Conservation (phyloP, 2,888 invertebrate species). For the Maniola hyperantus region DNA sequence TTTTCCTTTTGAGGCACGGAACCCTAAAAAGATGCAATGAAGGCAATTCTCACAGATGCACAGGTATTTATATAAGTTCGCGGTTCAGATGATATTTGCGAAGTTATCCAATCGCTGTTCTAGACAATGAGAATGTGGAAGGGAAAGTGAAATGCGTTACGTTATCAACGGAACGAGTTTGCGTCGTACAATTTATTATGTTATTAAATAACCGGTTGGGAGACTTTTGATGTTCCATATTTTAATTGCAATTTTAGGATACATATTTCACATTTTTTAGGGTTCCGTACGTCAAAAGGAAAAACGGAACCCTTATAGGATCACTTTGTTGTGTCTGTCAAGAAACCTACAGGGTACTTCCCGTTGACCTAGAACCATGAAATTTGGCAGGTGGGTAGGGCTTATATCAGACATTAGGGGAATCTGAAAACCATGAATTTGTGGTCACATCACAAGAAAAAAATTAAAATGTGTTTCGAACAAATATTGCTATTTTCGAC, state of each 20-base stretch:
- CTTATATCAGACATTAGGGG: no score
- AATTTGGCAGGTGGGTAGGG: no score
- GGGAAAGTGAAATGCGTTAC: slow-evolving; percentile 79
- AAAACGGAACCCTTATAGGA: no score
- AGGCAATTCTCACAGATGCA: slow-evolving; percentile 67
- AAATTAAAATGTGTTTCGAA: no score
- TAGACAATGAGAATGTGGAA: slow-evolving; percentile 78
- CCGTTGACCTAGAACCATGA: no score
- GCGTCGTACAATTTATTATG: slow-evolving; percentile 35
- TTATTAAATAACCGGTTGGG: slow-evolving; percentile 41
- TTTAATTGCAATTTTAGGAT: slow-evolving; percentile 20
- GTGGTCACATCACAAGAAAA: no score
- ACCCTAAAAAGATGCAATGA: slow-evolving; percentile 63
- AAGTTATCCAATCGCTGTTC: slow-evolving; percentile 74
- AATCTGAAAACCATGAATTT: no score
- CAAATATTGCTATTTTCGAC: no score
- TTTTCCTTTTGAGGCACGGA: not conserved
- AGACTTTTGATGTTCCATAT: slow-evolving; percentile 32
- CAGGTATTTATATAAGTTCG: slow-evolving; percentile 67
- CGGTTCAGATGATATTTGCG: slow-evolving; percentile 68
- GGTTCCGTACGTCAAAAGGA: no score
- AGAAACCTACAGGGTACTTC: no score
- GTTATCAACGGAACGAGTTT: slow-evolving; percentile 57
- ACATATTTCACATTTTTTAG: not conserved
- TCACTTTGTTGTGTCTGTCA: no score